Conservation (phyloP, 2,888 invertebrate species). For the Sepioteuthis lessoniana region DNA sequence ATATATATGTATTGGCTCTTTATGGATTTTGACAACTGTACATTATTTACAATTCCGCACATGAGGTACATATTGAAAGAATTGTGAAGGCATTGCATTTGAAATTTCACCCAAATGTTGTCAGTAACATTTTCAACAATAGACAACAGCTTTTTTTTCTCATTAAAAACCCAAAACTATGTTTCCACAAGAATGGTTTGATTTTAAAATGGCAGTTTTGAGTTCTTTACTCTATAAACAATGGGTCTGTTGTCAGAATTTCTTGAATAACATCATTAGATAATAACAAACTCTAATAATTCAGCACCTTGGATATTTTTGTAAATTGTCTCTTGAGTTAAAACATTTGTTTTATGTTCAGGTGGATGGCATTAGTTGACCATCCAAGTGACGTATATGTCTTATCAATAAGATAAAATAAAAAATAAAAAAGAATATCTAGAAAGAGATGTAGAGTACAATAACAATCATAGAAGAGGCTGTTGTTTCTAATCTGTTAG, state of each 20-base stretch:
- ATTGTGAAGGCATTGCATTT: constrained; percentile 39
- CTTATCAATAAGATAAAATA: not conserved
- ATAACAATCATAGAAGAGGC: not conserved
- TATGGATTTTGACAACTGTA: constrained; percentile 40
- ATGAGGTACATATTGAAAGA: constrained; percentile 38
- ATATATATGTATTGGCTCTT: constrained; percentile 33
- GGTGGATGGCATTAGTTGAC: not conserved
- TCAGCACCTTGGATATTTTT: constrained; percentile 33
- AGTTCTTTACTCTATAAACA: not conserved
- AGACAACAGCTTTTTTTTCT: not conserved
- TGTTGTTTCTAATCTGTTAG: no score
- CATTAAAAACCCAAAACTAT: not conserved
- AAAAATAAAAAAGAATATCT: not conserved
- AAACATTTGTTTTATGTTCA: not conserved
- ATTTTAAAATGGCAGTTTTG: not conserved
- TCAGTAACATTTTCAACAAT: not conserved
- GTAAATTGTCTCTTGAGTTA: not conserved
- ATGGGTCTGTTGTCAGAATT: not conserved
- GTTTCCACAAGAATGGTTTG: not conserved
- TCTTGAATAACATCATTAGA: not conserved
- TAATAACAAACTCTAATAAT: not conserved
- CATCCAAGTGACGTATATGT: not conserved
- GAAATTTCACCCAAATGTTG: constrained; percentile 6
- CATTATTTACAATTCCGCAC: constrained; percentile 39
- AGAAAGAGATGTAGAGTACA: not conserved